phyloP scores from a whole-genome alignment of 2,888 invertebrate species.

The Zygothrica quintamaculata region DNA sequence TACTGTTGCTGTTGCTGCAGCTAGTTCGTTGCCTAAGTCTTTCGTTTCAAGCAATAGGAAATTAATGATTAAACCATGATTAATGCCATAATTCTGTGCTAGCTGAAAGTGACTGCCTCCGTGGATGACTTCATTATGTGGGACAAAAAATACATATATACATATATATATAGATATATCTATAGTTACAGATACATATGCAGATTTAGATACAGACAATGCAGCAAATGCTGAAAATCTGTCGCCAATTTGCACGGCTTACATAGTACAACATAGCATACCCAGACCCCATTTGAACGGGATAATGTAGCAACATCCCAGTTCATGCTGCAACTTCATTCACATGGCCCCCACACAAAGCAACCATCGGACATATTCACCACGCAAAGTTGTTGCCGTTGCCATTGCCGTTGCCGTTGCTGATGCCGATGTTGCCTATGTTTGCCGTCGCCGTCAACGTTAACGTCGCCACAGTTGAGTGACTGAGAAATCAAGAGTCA shows the following conservation, averaged over 20 bases:
- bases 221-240: conserved; percentile 56
- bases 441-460: conserved; percentile 8
- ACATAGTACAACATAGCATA: conserved; percentile 6
- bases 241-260: conserved; percentile 68
- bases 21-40: conserved; percentile 65
- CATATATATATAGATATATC: background rate
- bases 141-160: conserved; percentile 8
- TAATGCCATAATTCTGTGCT: conserved; percentile 65
- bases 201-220: conserved; percentile 38
- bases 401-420: conserved; percentile 11
- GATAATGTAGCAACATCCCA: conserved; percentile 58
- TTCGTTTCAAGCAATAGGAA: conserved; percentile 60
- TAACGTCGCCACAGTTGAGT: conserved; percentile 66
- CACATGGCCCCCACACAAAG: conserved; percentile 57
- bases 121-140: conserved; percentile 58
- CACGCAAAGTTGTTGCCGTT: conserved; percentile 18
- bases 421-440: too few relatives aligned
- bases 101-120: conserved; percentile 48
- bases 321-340: conserved; percentile 71
- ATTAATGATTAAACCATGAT: conserved; percentile 66
- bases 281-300: conserved; percentile 61
- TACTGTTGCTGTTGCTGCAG: too few relatives aligned
- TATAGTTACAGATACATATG: conserved; percentile 7
- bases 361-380: conserved; percentile 47
- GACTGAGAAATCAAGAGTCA: conserved; percentile 67